Base-by-base conservation (phyloP, 2,888 invertebrate genomes). In the Hydrotaea diabolus region DNA sequence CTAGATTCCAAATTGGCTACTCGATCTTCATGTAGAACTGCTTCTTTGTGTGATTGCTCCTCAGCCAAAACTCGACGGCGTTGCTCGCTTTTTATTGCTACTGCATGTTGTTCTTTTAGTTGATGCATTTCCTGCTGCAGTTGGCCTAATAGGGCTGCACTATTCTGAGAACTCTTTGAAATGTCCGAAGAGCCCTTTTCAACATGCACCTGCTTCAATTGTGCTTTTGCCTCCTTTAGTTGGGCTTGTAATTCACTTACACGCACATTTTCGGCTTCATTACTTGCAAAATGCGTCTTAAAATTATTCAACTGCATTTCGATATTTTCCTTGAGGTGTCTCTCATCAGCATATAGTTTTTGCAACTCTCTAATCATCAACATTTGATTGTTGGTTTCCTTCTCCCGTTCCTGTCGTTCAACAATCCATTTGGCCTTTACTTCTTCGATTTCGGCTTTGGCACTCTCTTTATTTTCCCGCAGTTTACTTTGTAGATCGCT, bases 281-380 rank as follows among this genome's bases (percentile, higher is more conserved):
- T 93, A 62, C 88, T 89, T 3, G 92, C 92, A 23, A 93, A 91
- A 85, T 93, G 93, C 57, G 88, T 93, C 88, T 93, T 93, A 3
- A 93, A 88, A 87, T 94, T 93, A 86, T 94, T 94, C 2, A 94
- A 85, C 87, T 95, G 94, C 87, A 93, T 93, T 91, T 97, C 96
- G 5, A 96, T 92, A 83, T 95, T 95, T 89, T 97, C 97, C 89
- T 95, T 96, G 0, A 94, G 93, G 86, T 94, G 95, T 31, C 96
- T 94, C 89, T 97, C 97, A 82, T 95, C 95, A 21, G 95, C 94
- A 74, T 97, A 92, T 77, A 96, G 94, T 88, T 95, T 94, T 89
- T 98, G 97, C 9, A 97, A 91, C 90, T 97, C 97, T 87, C 96
- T 95, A 87, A 97, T 93, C 95, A 96, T 96, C 21, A 95, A 94